These are phyloP conservation scores for Pipistrellus pygmaeus DNA, from an alignment of 2,797 vertebrate genomes.

Conservation along the genomic window DNA sequence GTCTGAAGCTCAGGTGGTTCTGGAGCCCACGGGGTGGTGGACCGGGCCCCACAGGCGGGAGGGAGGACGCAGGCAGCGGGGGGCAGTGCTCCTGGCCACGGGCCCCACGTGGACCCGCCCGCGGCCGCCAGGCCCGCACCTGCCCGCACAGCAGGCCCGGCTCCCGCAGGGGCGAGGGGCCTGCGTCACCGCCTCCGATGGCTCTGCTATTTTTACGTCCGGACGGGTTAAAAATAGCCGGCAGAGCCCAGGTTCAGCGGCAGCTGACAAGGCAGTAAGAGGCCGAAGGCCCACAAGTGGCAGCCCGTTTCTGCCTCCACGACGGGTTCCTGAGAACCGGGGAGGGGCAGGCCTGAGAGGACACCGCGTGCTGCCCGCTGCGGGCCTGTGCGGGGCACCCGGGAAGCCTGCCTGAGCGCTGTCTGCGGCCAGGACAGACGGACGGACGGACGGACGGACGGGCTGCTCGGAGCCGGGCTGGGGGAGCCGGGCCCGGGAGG, in stretches of 20 bases:
- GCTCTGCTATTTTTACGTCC: conserved; percentile 49
- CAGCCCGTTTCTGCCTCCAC: neutral
- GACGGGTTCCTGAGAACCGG: neutral
- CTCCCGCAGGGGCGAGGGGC: neutral
- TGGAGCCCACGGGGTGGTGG: neutral
- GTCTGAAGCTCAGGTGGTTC: neutral
- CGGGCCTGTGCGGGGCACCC: fast-evolving
- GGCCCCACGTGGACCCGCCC: neutral
- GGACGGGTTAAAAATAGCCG: conserved; percentile 85
- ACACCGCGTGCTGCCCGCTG: neutral
- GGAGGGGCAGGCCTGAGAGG: neutral
- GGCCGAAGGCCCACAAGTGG: conserved; percentile 48
- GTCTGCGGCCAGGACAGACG: neutral
- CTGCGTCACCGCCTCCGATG: conserved; percentile 49
- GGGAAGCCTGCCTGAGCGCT: neutral
- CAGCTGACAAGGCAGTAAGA: conserved; percentile 71
- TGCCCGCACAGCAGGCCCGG: neutral
- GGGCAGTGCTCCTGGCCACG: neutral
- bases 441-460: neutral
- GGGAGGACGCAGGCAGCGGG: too few relatives aligned
- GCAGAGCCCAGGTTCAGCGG: conserved; percentile 83
- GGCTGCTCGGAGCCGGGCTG: neutral
- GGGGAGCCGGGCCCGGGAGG: neutral
- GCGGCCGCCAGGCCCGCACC: neutral
- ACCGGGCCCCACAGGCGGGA: neutral